These are phyloP conservation scores for Bergia sp. DNA, from an alignment of 92 coral and sea anemone species.

Conservation along the genomic window DNA sequence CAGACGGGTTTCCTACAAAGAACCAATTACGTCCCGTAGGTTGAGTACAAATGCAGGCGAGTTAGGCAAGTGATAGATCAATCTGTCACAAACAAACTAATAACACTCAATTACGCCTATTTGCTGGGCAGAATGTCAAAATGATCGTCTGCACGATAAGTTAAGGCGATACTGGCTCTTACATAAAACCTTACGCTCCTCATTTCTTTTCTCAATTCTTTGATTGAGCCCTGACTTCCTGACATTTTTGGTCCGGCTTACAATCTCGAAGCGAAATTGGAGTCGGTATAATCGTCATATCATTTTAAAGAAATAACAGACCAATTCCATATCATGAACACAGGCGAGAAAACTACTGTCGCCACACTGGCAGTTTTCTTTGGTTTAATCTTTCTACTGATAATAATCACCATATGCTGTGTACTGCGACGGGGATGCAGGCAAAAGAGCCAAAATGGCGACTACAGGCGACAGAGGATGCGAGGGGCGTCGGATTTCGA, in stretches of 20 bases:
- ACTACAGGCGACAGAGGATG: conserved; percentile 55
- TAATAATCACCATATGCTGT: conserved; percentile 66
- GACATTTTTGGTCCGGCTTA: background rate
- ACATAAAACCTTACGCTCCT: background rate
- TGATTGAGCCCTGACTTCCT: background rate
- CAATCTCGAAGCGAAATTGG: background rate
- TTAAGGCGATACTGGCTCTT: conserved; percentile 1
- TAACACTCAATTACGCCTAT: conserved; percentile 17
- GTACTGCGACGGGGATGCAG: conserved; percentile 66
- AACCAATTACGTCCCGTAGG: conserved; percentile 12
- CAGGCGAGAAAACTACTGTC: conserved; percentile 69
- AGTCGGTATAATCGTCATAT: background rate
- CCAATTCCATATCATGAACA: conserved; percentile 44
- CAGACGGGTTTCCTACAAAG: conserved; percentile 2
- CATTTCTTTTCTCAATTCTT: background rate
- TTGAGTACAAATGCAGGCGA: background rate
- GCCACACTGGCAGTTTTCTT: conserved; percentile 71
- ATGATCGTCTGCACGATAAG: background rate
- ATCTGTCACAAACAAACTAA: background rate
- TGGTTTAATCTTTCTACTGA: conserved; percentile 61
- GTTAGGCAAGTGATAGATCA: conserved; percentile 15
- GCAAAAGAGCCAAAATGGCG: conserved; percentile 54
- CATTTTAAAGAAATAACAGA: background rate
- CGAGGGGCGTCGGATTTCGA: conserved; percentile 61
- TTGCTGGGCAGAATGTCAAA: background rate